Percentiles rank a stretch among this genome's conserved stretches.
Evolutionary conservation across 2,888 invertebrate species (phyloP).

Genomic region (Pimpla rufipes): DNA sequence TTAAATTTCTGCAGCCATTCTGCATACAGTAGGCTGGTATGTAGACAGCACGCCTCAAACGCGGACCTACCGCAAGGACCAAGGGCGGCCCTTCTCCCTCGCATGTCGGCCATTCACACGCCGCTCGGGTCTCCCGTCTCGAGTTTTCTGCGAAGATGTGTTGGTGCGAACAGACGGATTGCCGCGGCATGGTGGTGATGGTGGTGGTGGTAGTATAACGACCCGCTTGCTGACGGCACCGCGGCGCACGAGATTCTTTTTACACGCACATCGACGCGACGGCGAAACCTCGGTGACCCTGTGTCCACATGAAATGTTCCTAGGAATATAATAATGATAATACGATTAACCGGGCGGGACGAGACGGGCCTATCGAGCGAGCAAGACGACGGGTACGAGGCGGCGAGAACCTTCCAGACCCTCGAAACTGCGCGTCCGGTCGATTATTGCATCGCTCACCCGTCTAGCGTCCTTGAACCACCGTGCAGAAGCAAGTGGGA

Average conservation of each 20-base stretch:
- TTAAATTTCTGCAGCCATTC: background rate
- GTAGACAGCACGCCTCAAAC: constrained; percentile 28
- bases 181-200: background rate
- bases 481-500: constrained; percentile 51
- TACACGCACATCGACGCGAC: constrained; percentile 39
- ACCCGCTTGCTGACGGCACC: constrained; percentile 24
- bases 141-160: constrained; percentile 54
- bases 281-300: constrained; percentile 39
- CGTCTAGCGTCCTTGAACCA: constrained; percentile 67
- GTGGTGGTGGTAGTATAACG: constrained; percentile 2
- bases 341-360: constrained; percentile 44
- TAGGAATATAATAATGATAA: constrained; percentile 63
- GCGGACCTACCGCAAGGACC: constrained; percentile 66
- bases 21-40: background rate
- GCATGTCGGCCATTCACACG: constrained; percentile 64
- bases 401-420: constrained; percentile 56
- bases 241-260: constrained; percentile 38
- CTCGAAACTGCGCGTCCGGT: constrained; percentile 62
- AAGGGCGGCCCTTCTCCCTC: constrained; percentile 43
- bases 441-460: constrained; percentile 64
- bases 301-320: constrained; percentile 48
- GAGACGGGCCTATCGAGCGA: constrained; percentile 36
- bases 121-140: constrained; percentile 58
- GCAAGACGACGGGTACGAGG: constrained; percentile 47
- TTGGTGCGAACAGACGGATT: constrained; percentile 42